Evolutionary conservation across 2,888 invertebrate species (phyloP).

Genomic region (Resseliella maxima): DNA sequence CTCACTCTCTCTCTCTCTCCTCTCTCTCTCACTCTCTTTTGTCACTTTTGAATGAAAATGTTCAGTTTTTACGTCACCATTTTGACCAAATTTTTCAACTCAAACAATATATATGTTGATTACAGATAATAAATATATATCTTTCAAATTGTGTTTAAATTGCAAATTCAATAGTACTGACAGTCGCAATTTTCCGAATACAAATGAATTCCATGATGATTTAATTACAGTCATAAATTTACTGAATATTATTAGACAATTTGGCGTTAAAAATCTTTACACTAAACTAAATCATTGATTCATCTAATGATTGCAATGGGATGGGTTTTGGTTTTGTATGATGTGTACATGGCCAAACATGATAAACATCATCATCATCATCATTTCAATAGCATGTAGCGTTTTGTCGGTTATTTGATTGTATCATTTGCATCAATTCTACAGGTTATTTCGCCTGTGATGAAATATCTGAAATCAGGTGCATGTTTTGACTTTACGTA

Average conservation of each 20-base stretch:
- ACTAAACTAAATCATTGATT: background rate
- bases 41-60: too few relatives aligned
- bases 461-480: background rate
- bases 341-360: background rate
- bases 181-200: background rate
- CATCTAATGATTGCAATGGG: background rate
- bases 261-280: background rate
- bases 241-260: background rate
- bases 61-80: too few relatives aligned
- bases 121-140: too few relatives aligned
- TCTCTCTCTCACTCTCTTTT: too few relatives aligned
- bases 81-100: too few relatives aligned
- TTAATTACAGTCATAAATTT: background rate
- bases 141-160: too few relatives aligned
- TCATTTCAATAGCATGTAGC: too few relatives aligned
- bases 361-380: background rate
- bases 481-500: background rate
- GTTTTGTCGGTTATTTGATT: background rate
- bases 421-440: background rate
- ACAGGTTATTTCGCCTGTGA: too few relatives aligned
- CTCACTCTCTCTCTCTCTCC: too few relatives aligned
- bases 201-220: background rate
- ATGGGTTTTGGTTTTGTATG: too few relatives aligned
- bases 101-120: too few relatives aligned
- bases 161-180: too few relatives aligned